Conservation (phyloP, 2,797 vertebrate species). For the Coranthus polyacanthus region DNA sequence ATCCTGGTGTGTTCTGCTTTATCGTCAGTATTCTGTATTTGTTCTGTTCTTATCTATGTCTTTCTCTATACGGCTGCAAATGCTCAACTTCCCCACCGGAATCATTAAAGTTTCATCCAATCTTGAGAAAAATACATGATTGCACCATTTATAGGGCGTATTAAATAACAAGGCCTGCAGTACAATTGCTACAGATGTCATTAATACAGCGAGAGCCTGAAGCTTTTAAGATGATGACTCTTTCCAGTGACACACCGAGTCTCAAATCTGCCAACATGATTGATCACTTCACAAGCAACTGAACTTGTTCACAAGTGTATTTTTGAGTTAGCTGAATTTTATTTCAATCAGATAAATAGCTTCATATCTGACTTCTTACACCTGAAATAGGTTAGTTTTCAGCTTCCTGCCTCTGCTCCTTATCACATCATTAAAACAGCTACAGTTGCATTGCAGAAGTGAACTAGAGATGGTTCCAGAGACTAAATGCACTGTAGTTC, state of each 20-base stretch:
- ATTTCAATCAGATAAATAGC: constrained; percentile 15
- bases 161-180: constrained; percentile 33
- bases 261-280: constrained; percentile 25
- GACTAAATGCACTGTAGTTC: constrained; percentile 1
- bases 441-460: constrained; percentile 3
- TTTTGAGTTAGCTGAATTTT: constrained; percentile 10
- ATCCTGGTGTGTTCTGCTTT: constrained; percentile 27
- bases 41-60: constrained; percentile 49
- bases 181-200: constrained; percentile 33
- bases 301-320: background rate
- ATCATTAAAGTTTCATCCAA: constrained; percentile 48
- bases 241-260: constrained; percentile 30
- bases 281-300: constrained; percentile 17
- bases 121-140: constrained; percentile 52
- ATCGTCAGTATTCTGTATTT: constrained; percentile 39
- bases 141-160: constrained; percentile 37
- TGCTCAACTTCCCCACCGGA: constrained; percentile 26
- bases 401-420: background rate
- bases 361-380: constrained; percentile 1
- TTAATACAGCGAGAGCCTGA: constrained; percentile 17
- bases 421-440: constrained; percentile 34
- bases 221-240: constrained; percentile 35
- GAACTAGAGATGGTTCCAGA: background rate
- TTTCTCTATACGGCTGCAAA: constrained; percentile 34
- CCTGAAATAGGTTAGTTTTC: constrained; percentile 4